Conservation (phyloP, 1,140 invertebrate species). For the Paralvinella palmiformis region DNA sequence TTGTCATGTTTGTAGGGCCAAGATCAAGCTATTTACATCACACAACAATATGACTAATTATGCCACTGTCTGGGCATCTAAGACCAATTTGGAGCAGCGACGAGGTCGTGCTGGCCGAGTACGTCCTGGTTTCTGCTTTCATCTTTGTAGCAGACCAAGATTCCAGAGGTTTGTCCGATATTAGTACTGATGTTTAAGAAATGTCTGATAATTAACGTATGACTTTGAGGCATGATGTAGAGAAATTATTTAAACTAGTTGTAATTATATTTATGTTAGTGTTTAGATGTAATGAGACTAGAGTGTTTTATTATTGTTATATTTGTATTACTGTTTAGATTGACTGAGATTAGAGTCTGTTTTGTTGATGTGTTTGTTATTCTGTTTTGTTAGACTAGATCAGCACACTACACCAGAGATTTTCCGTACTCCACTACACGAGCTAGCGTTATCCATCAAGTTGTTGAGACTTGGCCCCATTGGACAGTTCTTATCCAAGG, state of each 20-base stretch:
- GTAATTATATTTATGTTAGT: background rate
- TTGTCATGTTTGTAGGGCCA: constrained; percentile 36
- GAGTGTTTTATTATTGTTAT: background rate
- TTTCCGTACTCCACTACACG: constrained; percentile 89
- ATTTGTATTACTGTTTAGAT: background rate
- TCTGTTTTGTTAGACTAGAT: constrained; percentile 61
- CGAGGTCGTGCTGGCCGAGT: constrained; percentile 65
- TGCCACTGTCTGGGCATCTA: constrained; percentile 55
- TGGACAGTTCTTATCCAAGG: constrained; percentile 50
- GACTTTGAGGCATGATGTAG: no score
- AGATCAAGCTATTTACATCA: constrained; percentile 50
- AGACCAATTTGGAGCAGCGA: constrained; percentile 61
- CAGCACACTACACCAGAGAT: constrained; percentile 92
- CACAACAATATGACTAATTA: constrained; percentile 53
- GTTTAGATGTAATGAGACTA: background rate
- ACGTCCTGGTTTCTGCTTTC: constrained; percentile 70
- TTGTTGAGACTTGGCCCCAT: constrained; percentile 51
- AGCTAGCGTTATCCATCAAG: constrained; percentile 56
- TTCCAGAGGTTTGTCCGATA: constrained; percentile 40
- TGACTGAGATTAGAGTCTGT: background rate
- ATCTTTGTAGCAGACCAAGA: constrained; percentile 58
- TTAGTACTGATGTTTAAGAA: no score
- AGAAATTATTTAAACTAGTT: no score
- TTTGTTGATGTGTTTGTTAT: background rate
- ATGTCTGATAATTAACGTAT: no score